Evolutionary conservation across 2,797 vertebrate species (phyloP), one percentile per base, ranked within the genome.

Genomic region (Coluber constrictor): DNA sequence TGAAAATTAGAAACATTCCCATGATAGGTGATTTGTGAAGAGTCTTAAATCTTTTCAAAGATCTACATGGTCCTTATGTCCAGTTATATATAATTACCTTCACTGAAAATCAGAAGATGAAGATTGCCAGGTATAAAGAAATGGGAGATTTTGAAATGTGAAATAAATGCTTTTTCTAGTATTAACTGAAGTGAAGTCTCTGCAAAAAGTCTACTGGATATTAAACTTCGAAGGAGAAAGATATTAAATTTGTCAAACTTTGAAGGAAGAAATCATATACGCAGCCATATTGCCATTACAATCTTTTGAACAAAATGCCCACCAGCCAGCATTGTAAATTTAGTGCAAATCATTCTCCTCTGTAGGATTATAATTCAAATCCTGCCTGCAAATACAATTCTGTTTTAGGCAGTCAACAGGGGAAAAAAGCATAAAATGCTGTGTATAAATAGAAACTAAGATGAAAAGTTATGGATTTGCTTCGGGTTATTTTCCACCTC

Each of bases 351-450:
- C 63, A 63, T 92, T 79, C 87, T 92, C 90, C 79, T 93, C 86
- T 88, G 51, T 90, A 74, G 90, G 32, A 89, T 91, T 88, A 90
- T 95, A 37, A 92, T 90, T 93, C 87, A 93, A 83, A 93, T 87
- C 86, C 57, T 92, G 43, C 74, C 90, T 90, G 61, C 92, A 94
- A 93, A 94, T 90, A 91, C 91, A 88, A 59, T 93, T 93, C 63
- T 0, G 4, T 32, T 91, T 83, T 90, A 94, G 25, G 59, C 59
- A 89, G 89, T 55, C n/a, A 94, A 93, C 60, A 89, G 32, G 66
- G 79, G 59, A n/a, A 60, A 87, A n/a, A 92, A 66, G 56, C 83
- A 92, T 61, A 92, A 93, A 91, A 0, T 5, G 63, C 63, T 90
- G 1, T 43, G 10, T 59, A 51, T 86, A 83, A 87, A 87, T 12